Percentiles rank a stretch among this genome's conserved stretches.
phyloP scores from a whole-genome alignment of 1,140 invertebrate species.

The Drosophila sproati region DNA sequence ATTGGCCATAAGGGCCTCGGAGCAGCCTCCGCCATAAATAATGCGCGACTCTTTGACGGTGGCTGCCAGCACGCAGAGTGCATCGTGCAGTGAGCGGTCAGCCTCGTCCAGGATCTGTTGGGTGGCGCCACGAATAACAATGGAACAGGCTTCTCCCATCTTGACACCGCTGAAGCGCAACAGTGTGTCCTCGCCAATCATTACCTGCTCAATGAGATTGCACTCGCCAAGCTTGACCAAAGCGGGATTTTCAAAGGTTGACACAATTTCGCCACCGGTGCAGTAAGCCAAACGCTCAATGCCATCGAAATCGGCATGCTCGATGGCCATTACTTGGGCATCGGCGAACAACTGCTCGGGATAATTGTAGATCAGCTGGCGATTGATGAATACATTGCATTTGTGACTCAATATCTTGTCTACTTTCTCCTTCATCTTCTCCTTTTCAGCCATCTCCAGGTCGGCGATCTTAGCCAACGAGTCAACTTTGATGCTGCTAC shows the following conservation, averaged over 20 bases:
- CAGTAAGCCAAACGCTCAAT: conserved; percentile 98
- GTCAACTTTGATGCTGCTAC: conserved; percentile 98
- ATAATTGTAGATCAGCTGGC: conserved; percentile 99
- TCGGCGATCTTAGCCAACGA: conserved; percentile 99
- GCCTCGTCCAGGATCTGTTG: conserved; percentile 99
- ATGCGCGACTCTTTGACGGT: conserved; percentile 97
- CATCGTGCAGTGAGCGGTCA: conserved; percentile 98
- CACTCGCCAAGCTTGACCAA: conserved; percentile 97
- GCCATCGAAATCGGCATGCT: conserved; percentile 99
- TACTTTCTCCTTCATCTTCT: conserved; percentile 99
- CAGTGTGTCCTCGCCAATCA: conserved; percentile 99
- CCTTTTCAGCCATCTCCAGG: conserved; percentile 98
- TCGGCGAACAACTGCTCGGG: conserved; percentile 99
- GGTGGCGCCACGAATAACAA: conserved; percentile 99
- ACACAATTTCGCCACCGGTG: conserved; percentile 99
- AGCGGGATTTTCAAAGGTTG: conserved; percentile 98
- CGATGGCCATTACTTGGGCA: conserved; percentile 99
- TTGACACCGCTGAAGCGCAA: conserved; percentile 97
- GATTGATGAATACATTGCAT: conserved; percentile 99
- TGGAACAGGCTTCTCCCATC: conserved; percentile 98
- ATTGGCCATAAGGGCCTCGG: conserved; percentile 98
- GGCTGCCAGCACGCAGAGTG: conserved; percentile 97
- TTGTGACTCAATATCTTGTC: conserved; percentile 98
- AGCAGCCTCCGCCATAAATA: conserved; percentile 96
- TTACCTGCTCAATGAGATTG: conserved; percentile 97